Base-by-base conservation (phyloP, 2,888 invertebrate genomes). In the Stramonita haemastoma region DNA sequence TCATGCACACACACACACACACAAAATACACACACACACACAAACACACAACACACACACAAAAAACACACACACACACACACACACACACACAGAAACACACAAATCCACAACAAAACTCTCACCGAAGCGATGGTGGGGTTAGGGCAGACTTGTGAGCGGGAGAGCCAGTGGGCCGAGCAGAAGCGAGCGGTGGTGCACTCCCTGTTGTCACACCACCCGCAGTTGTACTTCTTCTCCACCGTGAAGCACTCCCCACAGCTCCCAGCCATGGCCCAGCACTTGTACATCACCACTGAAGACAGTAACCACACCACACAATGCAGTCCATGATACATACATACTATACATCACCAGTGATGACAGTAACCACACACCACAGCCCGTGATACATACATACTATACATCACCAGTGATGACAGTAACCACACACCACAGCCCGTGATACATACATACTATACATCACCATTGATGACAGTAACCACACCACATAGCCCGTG, bases 201-300 rank as follows among this genome's bases (percentile, higher is more conserved):
- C 56, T 86, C 36, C 0, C 46, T 87, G 8, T 84, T 85, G 81
- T 89, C 98, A 96, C 99, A 99, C 99, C 99, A 99, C 87, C 99
- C 99, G 96, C 99, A 99, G 90, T 98, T 98, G 96, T 98, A 99
- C 96, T 98, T 98, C 94, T 98, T 98, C 6, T 98, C 97, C 91
- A 98, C 97, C 56, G 98, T 98, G 94, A 99, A 96, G 96, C 99
- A 99, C 97, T 98, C 98, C 6, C 99, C 99, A 96, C 99, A 99
- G 96, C 99, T 99, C 96, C 98, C 98, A 6, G 99, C 99, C 98
- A 99, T 98, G 96, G 98, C 98, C 91, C 98, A 98, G 96, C 99
- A 99, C 90, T 96, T 96, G 95, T 97, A 97, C 91, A 97, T 95
- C 83, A 95, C 94, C 86, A 86, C 86, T 86, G 86, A 86, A 66